A percentile compares a stretch with the other conserved stretches of the same genome.
phyloP scores from a whole-genome alignment of 1,140 invertebrate species.

The Lineus longissimus region DNA sequence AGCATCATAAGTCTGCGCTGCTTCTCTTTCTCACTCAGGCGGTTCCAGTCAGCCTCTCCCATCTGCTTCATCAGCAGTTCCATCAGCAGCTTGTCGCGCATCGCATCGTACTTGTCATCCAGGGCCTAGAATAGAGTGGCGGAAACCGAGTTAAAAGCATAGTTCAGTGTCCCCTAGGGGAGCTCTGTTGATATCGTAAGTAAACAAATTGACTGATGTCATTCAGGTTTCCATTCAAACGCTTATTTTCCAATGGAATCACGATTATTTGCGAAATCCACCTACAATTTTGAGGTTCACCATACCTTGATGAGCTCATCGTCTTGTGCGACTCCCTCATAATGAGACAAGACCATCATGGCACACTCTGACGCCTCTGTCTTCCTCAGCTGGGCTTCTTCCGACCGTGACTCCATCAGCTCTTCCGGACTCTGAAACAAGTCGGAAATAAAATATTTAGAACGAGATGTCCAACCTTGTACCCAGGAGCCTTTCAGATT shows the following conservation, averaged over 20 bases:
- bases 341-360: constrained; percentile 28
- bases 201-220: constrained; percentile 4
- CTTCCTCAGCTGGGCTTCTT: constrained; percentile 23
- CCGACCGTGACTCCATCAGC: constrained; percentile 16
- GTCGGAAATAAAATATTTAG: neutral
- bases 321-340: constrained; percentile 31
- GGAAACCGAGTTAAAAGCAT: neutral
- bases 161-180: neutral
- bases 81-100: constrained; percentile 31
- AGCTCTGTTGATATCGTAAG: neutral
- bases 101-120: constrained; percentile 33
- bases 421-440: constrained; percentile 29
- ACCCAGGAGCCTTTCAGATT: neutral
- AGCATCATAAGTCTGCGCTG: constrained; percentile 22
- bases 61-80: constrained; percentile 27
- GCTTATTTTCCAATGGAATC: no score
- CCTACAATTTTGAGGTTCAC: neutral
- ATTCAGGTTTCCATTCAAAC: no score
- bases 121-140: constrained; percentile 22
- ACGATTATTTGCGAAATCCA: neutral
- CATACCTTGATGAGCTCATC: constrained; percentile 32
- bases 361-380: constrained; percentile 26
- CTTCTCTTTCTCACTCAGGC: constrained; percentile 31
- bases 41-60: constrained; percentile 30
- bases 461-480: no score